Conservation (phyloP, 1,140 invertebrate species). For the Monochamus saltuarius region DNA sequence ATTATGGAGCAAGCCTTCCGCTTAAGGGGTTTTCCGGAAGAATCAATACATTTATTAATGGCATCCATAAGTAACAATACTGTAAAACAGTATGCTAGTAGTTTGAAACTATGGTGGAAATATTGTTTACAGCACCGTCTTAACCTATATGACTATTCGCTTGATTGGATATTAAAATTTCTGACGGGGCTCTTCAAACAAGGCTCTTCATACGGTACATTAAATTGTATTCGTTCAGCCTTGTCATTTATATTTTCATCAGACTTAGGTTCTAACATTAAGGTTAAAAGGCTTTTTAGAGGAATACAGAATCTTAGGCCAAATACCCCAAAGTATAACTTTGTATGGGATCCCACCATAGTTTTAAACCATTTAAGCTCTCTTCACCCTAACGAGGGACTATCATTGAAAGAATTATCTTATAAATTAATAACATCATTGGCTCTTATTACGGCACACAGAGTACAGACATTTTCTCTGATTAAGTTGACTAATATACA, state of each 20-base stretch:
- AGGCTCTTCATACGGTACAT: too few relatives aligned
- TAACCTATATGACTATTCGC: too few relatives aligned
- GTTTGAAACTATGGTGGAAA: too few relatives aligned
- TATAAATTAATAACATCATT: conserved; percentile 4
- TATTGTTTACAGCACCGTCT: too few relatives aligned
- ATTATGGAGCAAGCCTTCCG: conserved; percentile 7
- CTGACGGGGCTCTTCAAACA: too few relatives aligned
- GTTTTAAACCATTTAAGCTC: background rate
- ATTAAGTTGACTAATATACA: conserved; percentile 3
- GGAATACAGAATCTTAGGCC: too few relatives aligned
- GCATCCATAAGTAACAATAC: too few relatives aligned
- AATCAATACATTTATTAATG: too few relatives aligned
- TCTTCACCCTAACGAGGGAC: background rate
- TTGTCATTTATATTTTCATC: background rate
- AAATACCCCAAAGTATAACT: background rate
- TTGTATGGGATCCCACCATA: background rate
- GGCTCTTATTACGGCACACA: conserved; percentile 6
- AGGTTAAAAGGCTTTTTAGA: background rate
- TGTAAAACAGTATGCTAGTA: too few relatives aligned
- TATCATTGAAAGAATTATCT: background rate
- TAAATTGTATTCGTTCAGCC: too few relatives aligned
- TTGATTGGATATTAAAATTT: too few relatives aligned
- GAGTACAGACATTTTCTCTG: conserved; percentile 10
- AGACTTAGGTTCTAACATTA: background rate
- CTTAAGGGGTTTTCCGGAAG: too few relatives aligned